Base-by-base conservation (phyloP, 2,797 vertebrate genomes). In the Squalus acanthias region DNA sequence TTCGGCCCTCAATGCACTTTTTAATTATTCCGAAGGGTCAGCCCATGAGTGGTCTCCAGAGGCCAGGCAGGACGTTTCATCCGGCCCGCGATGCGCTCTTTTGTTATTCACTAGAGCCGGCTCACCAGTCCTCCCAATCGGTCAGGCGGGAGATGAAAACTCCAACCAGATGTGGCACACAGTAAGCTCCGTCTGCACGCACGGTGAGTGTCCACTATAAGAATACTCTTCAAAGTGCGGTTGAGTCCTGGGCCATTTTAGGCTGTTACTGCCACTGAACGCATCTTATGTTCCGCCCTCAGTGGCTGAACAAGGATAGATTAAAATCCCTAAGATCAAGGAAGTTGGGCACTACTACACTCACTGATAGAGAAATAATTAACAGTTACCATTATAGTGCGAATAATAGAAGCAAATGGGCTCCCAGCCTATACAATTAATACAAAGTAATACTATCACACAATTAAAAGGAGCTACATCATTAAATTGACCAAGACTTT, bases 1-100 rank as follows among this genome's bases (percentile, higher is more conserved):
- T 95, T 95, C 70, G 94, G 94, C 94, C 94, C 94, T 95, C 94
- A 95, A 95, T 95, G 94, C 94, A 95, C 94, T 95, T 95, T 95
- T 76, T 95, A 95, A 95, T 95, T 95, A 95, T 95, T 95, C 94
- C 94, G 70, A 95, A 95, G 94, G 94, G 94, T 95, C 94, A 72
- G 94, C 94, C 70, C 94, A 95, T 95, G 94, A 95, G 94, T 95
- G 94, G 94, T 95, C 94, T 95, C 94, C 94, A 95, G 94, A 95
- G 94, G 94, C 50, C 94, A 95, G 94, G 94, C 94, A 95, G 94
- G 94, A 95, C 94, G 94, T 95, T 95, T 95, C 94, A 95, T 57
- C 94, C 94, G 94, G 94, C 94, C 94, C 94, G 69, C 94, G 94
- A 95, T 95, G 94, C 53, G 94, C 94, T 74, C 94, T 95, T 60